Base-by-base conservation (phyloP, 1,140 invertebrate species). In the Caerostris darwini region DNA sequence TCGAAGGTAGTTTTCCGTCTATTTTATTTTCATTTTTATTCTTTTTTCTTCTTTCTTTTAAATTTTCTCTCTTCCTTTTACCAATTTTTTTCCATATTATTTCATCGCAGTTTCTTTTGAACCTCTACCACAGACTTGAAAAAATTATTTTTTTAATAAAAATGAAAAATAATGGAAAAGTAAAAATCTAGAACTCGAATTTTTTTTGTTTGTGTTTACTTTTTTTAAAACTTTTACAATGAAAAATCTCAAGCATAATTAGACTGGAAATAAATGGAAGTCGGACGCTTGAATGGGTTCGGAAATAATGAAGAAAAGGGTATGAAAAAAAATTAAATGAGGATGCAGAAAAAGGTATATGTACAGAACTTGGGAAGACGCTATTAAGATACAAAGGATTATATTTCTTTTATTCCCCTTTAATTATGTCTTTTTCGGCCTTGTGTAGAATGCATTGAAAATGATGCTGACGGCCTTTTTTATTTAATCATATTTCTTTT, bases 1-100 rank as follows among this genome's bases (percentile, higher is more conserved):
- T 90, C 89, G 69, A 81, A 90, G 89, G 89, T 90, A 90, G 89
- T 90, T 90, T 90, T 90, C 89, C 19, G 81, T 81, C 89, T 69
- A 81, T 90, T 90, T 90, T 69, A 90, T 81, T 90, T 90, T 34
- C 34, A 34, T 0, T 34, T 64, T 19, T 89, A 19, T 90, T 81
- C 57, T 81, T 67, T 59, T 3, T 59, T 90, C 69, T 34, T n/a
- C 50, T 59, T 4, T 59, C 81, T 67, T 81, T 82, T 3, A 7
- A 19, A 19, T 90, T 90, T 57, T 90, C 19, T 56, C n/a, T 53
- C 34, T 8, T 14, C 56, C 8, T 71, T 71, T 34, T 34, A 34
- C 34, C 34, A 34, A 34, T 34, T 34, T 34, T n/a, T 34, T 34
- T 34, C 34, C 34, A 34, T 34, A 34, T 34, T 34, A 34, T 34